Percentiles rank a stretch among this genome's conserved stretches.
These are phyloP conservation scores for Calyptomena viridis DNA, from an alignment of 2,113 vertebrate species.

Conservation along the genomic window DNA sequence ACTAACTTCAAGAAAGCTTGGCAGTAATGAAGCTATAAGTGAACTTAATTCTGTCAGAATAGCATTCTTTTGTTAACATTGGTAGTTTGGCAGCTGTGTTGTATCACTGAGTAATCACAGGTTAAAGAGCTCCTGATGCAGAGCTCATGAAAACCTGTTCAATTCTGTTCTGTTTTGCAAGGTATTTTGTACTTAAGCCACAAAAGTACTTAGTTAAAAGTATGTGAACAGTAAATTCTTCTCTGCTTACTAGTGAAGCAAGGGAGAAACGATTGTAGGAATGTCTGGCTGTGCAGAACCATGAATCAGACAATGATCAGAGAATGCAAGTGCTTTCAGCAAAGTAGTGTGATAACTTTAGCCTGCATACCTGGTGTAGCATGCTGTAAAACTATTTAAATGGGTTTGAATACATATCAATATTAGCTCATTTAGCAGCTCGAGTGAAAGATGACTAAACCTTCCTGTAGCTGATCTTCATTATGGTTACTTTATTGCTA, in stretches of 20 bases:
- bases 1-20: background rate
- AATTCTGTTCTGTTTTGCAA: background rate
- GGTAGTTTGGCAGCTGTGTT: background rate
- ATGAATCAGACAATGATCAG: background rate
- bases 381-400: background rate
- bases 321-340: background rate
- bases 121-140: background rate
- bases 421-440: background rate
- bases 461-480: background rate
- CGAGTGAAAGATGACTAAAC: background rate
- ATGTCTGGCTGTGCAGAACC: background rate
- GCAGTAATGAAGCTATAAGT: background rate
- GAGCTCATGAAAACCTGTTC: background rate
- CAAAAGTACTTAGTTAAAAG: background rate
- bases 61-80: background rate
- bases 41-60: background rate
- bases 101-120: background rate
- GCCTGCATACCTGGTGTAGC: background rate
- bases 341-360: background rate
- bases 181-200: background rate
- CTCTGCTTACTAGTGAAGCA: rapidly evolving
- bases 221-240: background rate
- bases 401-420: background rate
- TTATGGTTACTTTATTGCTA: background rate
- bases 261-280: background rate